Conservation (phyloP, 2,888 invertebrate genomes). For the Piscicola geometra region DNA sequence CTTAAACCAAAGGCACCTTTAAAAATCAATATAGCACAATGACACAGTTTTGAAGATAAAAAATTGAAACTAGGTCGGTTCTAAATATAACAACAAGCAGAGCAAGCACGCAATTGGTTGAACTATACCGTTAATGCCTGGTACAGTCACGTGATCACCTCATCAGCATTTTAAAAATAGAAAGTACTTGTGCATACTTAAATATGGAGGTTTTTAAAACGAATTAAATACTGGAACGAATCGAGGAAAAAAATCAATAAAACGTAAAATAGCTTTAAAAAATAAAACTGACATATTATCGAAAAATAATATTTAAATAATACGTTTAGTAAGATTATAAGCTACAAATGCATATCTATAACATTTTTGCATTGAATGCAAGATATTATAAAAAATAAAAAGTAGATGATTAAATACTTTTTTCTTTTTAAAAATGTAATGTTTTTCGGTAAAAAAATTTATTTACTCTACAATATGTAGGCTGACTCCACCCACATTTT, state of each 20-base stretch:
- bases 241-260: neutral
- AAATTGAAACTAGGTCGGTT: neutral
- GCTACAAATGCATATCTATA: too few relatives aligned
- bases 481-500: neutral
- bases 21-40: constrained; percentile 13
- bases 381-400: too few relatives aligned
- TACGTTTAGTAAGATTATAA: too few relatives aligned
- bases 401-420: too few relatives aligned
- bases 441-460: neutral
- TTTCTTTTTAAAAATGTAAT: neutral
- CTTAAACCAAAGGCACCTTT: neutral
- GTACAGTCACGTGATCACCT: constrained; percentile 11
- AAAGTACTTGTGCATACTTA: too few relatives aligned
- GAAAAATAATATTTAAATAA: too few relatives aligned
- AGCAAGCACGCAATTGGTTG: neutral
- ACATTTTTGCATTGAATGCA: too few relatives aligned
- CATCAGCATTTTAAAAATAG: neutral
- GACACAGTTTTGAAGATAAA: constrained; percentile 1
- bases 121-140: neutral
- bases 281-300: neutral
- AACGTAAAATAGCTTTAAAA: neutral
- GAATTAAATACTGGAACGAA: too few relatives aligned
- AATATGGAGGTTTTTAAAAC: too few relatives aligned
- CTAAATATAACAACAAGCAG: neutral
- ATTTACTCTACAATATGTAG: neutral